phyloP scores from a whole-genome alignment of 2,113 vertebrate genomes.

The Hippocampus barbouri region DNA sequence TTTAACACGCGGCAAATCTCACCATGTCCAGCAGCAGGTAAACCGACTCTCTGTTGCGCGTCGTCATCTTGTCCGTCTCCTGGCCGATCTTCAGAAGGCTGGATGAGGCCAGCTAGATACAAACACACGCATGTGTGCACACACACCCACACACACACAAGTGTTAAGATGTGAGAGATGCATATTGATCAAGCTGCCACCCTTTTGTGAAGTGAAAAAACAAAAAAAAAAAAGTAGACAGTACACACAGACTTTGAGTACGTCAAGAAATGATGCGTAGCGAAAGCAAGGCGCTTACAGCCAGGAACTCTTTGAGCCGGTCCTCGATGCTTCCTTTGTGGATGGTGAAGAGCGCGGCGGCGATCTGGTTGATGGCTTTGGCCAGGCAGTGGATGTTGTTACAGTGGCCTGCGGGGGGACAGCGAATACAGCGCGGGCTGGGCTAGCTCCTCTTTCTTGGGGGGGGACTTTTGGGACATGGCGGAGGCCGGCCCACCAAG shows the following conservation, averaged over 20 bases:
- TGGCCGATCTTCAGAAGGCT: constrained; percentile 98
- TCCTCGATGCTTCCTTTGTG: constrained; percentile 99
- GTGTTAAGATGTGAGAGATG: too few species aligned
- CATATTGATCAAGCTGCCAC: too few species aligned
- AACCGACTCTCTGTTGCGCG: constrained; percentile 94
- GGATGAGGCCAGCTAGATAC: constrained; percentile 87
- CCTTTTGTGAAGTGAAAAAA: too few species aligned
- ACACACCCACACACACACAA: too few species aligned
- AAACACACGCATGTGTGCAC: constrained; percentile 4
- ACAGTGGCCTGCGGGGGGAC: constrained; percentile 84
- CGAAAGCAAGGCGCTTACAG: constrained; percentile 74
- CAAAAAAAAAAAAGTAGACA: not conserved
- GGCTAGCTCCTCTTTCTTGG: not conserved
- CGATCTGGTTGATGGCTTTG: constrained; percentile 98
- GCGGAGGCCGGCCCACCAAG: too few species aligned
- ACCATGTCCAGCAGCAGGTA: constrained; percentile 99
- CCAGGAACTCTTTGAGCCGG: constrained; percentile 96
- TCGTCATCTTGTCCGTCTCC: constrained; percentile 97
- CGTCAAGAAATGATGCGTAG: too few species aligned
- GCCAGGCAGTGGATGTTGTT: constrained; percentile 99
- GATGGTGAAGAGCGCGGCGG: constrained; percentile 97
- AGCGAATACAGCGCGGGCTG: constrained; percentile 14
- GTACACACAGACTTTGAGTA: not conserved
- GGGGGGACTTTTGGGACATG: too few species aligned
- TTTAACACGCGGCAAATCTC: constrained; percentile 37